These are phyloP conservation scores for Volucella inflata DNA, from an alignment of 2,888 invertebrate species.

Conservation along the genomic window DNA sequence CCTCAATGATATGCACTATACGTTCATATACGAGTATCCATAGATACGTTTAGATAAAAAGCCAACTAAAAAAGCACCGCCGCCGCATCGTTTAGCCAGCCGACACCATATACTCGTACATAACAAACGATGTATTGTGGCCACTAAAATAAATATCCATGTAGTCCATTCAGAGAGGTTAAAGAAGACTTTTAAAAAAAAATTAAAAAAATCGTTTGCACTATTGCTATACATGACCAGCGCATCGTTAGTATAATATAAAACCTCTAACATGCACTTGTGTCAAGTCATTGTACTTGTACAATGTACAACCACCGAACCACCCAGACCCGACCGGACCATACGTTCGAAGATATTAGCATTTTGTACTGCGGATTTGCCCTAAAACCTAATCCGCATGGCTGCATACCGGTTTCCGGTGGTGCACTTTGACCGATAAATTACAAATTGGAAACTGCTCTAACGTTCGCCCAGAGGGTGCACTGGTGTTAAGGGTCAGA, in stretches of 20 bases:
- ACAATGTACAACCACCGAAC: too few species aligned
- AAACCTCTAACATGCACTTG: conserved; percentile 30
- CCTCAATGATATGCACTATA: background rate
- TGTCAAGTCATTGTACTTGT: conserved; percentile 29
- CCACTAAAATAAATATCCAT: conserved; percentile 48
- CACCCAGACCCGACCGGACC: conserved; percentile 5
- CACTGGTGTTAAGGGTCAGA: background rate
- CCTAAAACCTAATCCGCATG: conserved; percentile 21
- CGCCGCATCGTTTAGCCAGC: conserved; percentile 37
- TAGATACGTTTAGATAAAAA: too few species aligned
- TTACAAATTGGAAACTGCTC: conserved; percentile 49
- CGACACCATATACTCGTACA: conserved; percentile 12
- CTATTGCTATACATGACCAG: conserved; percentile 3
- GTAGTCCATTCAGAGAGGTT: background rate
- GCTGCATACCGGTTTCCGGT: conserved; percentile 36
- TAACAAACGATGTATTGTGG: conserved; percentile 56
- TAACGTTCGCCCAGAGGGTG: background rate
- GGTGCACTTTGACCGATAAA: conserved; percentile 58
- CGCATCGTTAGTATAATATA: conserved; percentile 29
- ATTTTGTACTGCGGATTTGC: conserved; percentile 40
- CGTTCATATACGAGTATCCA: too few species aligned
- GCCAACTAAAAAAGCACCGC: background rate
- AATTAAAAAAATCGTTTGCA: background rate
- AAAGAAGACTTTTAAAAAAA: background rate
- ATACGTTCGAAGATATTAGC: conserved; percentile 42